Evolutionary conservation across 2,888 invertebrate species (phyloP).

Genomic region (Crematogaster levior): DNA sequence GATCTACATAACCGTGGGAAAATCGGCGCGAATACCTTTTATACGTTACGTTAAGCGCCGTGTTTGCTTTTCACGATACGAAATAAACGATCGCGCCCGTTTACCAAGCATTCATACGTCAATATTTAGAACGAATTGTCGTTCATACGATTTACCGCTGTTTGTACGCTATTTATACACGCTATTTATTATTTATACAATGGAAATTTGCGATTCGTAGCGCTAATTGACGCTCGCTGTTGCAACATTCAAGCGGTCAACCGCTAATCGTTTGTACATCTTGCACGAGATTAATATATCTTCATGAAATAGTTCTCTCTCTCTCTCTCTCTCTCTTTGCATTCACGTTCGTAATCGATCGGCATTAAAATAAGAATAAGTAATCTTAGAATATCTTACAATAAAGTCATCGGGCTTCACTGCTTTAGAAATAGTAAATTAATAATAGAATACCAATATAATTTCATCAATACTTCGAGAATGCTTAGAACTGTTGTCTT

Average conservation of each 20-base stretch:
- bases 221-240: conserved; percentile 43
- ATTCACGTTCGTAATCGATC: not conserved
- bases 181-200: conserved; percentile 55
- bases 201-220: conserved; percentile 50
- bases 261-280: conserved; percentile 41
- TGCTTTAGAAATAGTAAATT: not conserved
- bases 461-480: not conserved
- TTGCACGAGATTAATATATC: conserved; percentile 38
- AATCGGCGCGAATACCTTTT: conserved; percentile 42
- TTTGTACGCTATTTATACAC: conserved; percentile 50
- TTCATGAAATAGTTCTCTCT: conserved; percentile 22
- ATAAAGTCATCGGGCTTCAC: not conserved
- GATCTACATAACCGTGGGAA: conserved; percentile 43
- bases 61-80: conserved; percentile 48
- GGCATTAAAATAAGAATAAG: not conserved
- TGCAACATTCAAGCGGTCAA: conserved; percentile 47
- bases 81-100: conserved; percentile 48
- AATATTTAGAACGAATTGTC: conserved; percentile 56
- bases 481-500: not conserved
- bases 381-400: conserved; percentile 1
- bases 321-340: not conserved
- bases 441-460: conserved; percentile 11
- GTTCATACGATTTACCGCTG: conserved; percentile 47
- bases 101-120: conserved; percentile 52
- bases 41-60: conserved; percentile 34